Evolutionary conservation across 2,113 vertebrate species (phyloP).

Genomic region (Psettodes erumei): DNA sequence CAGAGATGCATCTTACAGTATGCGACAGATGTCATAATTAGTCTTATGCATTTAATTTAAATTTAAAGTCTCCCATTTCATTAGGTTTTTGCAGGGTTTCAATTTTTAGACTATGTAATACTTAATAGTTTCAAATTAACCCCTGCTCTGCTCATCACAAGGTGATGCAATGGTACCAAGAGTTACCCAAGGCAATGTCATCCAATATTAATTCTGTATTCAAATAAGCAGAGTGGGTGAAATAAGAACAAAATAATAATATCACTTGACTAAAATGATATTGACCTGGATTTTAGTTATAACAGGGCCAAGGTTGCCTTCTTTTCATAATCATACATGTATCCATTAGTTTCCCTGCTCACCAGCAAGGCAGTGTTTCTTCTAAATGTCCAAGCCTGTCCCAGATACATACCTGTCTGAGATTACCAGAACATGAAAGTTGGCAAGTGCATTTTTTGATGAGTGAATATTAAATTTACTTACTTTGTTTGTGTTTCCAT

Average conservation of each 20-base stretch:
- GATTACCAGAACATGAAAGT: neutral
- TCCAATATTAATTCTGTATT: neutral
- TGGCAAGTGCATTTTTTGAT: neutral
- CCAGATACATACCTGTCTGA: too few species aligned
- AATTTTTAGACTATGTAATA: constrained; percentile 7
- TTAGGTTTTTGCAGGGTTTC: constrained; percentile 1
- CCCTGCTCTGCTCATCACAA: neutral
- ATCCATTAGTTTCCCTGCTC: neutral
- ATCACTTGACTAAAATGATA: neutral
- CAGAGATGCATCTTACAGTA: neutral
- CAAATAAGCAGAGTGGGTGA: neutral
- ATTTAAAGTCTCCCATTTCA: constrained; percentile 1
- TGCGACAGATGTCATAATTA: constrained; percentile 8
- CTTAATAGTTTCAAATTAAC: neutral
- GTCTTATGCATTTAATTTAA: constrained; percentile 1
- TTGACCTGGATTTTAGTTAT: neutral
- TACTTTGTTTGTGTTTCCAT: constrained; percentile 7
- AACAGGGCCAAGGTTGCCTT: neutral
- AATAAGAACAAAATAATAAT: neutral
- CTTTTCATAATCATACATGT: neutral
- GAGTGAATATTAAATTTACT: constrained; percentile 8
- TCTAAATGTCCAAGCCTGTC: neutral
- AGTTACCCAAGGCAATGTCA: neutral
- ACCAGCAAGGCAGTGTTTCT: neutral
- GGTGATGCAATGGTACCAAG: neutral